Percentiles rank a stretch among this genome's conserved stretches.
phyloP scores from a whole-genome alignment of 2,888 invertebrate species.

The Sylvicola cinctus region DNA sequence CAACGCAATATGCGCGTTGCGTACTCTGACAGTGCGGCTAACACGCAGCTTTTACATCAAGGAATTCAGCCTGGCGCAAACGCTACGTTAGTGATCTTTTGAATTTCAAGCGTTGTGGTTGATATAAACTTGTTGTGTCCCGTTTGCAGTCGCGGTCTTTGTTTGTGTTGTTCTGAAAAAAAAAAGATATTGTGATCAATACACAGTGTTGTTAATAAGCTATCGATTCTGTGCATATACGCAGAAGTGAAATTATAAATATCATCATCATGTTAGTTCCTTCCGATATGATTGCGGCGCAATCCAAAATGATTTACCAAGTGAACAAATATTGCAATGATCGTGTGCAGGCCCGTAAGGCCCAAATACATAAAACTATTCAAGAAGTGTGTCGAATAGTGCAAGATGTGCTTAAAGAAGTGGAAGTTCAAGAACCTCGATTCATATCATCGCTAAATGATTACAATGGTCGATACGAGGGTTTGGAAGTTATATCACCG shows the following conservation, averaged over 20 bases:
- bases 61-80: too few relatives aligned
- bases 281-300: slow-evolving; percentile 85
- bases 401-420: slow-evolving; percentile 87
- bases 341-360: slow-evolving; percentile 69
- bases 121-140: too few relatives aligned
- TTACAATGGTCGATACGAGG: slow-evolving; percentile 78
- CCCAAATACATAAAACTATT: slow-evolving; percentile 71
- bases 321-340: slow-evolving; percentile 89
- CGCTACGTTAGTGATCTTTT: too few relatives aligned
- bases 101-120: too few relatives aligned
- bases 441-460: slow-evolving; percentile 83
- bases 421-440: slow-evolving; percentile 86
- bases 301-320: slow-evolving; percentile 89
- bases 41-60: too few relatives aligned
- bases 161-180: too few relatives aligned
- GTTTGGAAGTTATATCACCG: slow-evolving; percentile 80
- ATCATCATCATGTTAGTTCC: slow-evolving; percentile 54
- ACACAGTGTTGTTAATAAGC: too few relatives aligned
- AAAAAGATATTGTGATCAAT: too few relatives aligned
- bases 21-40: too few relatives aligned
- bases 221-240: too few relatives aligned
- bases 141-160: too few relatives aligned
- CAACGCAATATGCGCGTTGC: too few relatives aligned
- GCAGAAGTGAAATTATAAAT: background rate
- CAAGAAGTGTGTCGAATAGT: slow-evolving; percentile 83